Percentiles rank a stretch among this genome's conserved stretches.
Evolutionary conservation across 2,113 vertebrate species (phyloP).

Genomic region (Cebidichthys violaceus): DNA sequence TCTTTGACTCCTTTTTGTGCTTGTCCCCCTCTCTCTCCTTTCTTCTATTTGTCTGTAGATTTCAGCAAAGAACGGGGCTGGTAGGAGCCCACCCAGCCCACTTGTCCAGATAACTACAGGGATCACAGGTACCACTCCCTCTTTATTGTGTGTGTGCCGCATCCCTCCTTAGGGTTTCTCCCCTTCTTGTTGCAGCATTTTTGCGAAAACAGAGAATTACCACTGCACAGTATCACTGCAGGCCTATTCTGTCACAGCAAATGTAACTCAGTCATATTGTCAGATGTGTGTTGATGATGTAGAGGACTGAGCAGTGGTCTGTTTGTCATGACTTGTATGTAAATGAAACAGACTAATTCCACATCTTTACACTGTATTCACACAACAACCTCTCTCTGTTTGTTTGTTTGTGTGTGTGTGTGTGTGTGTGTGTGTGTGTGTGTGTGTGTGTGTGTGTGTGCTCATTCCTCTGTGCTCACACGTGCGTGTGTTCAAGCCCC

Average conservation of each 20-base stretch:
- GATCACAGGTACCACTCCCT: slow-evolving; percentile 88
- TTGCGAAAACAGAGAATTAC: slow-evolving; percentile 11
- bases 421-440: slow-evolving; percentile 23
- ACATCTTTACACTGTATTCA: slow-evolving; percentile 1
- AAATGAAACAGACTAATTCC: slow-evolving; percentile 8
- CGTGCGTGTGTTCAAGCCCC: slow-evolving; percentile 82
- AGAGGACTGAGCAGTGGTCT: neutral
- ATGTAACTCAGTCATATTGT: slow-evolving; percentile 11
- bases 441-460: slow-evolving; percentile 23
- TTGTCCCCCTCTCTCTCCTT: neutral
- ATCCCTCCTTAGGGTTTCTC: slow-evolving; percentile 1
- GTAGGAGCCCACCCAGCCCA: slow-evolving; percentile 92
- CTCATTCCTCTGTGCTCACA: slow-evolving; percentile 6
- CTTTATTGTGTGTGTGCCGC: slow-evolving; percentile 1
- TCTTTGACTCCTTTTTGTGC: neutral
- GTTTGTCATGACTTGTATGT: slow-evolving; percentile 17
- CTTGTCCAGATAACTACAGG: slow-evolving; percentile 92
- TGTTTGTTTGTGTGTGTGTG: slow-evolving; percentile 36
- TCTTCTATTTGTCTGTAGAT: slow-evolving; percentile 81
- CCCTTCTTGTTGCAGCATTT: slow-evolving; percentile 32
- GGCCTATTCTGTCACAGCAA: slow-evolving; percentile 19
- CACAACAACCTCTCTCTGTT: slow-evolving; percentile 7
- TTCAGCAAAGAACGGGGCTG: slow-evolving; percentile 93
- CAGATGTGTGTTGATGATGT: slow-evolving; percentile 10
- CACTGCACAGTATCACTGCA: neutral